Evolutionary conservation across 1,140 invertebrate genomes (phyloP), one percentile per base, ranked within the genome.

Genomic region (Luehdorfia chinensis): DNA sequence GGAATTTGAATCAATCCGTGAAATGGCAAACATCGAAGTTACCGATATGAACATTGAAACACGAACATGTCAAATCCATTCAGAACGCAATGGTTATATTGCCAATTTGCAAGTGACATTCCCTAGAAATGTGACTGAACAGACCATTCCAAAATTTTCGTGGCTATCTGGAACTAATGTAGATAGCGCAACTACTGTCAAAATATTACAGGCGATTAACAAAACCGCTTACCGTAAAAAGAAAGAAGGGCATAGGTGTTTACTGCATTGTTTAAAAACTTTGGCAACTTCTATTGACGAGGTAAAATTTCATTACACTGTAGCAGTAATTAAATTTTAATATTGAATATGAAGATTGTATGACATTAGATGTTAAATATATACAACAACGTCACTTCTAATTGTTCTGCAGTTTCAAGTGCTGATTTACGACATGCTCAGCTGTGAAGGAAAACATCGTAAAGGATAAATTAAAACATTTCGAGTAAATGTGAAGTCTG

Each of bases 1-100:
- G 85, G 95, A 97, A 84, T 97, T 97, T 86, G 87, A 88, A 58
- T 94, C 93, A 4, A 86, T 96, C 23, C 89, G 96, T 18, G 96
- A 96, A 79, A 77, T 87, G 72, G 92, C 94, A 7, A 94, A 96
- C 74, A 96, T 96, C 73, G 93, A 94, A 28, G 94, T 96, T 65
- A 91, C 96, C 34, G 92, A 93, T 60, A 91, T 97, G 48, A 91
- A 92, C 61, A 90, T 94, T 75, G 92, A 94, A 66, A 89, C 90
- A 2, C 85, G 90, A 8, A 92, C 92, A 47, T 90, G 95, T 34
- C 92, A 91, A 1, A 94, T 96, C 16, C 92, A 91, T 32, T 93
- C 93, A 0, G 90, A 90, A 32, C 90, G 91, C 13, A 94, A 93
- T 46, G 92, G 90, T 47, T 92, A 94, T 52, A 89, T 90, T 18